These are phyloP conservation scores for Sinocyclocheilus rhinocerous DNA, from an alignment of 2,113 vertebrate species.

Conservation along the genomic window DNA sequence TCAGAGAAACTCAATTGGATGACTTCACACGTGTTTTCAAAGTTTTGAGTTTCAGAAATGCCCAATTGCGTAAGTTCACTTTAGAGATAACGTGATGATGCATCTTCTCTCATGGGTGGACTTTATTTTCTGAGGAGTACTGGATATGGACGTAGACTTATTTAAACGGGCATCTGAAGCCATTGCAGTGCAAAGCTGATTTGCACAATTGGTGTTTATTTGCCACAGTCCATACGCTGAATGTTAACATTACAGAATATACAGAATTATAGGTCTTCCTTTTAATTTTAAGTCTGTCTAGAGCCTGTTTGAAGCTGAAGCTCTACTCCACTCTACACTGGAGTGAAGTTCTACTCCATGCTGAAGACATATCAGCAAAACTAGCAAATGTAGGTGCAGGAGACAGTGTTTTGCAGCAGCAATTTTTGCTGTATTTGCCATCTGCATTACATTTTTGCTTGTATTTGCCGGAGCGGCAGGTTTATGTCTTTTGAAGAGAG, in stretches of 20 bases:
- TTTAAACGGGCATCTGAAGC: slow-evolving; percentile 19
- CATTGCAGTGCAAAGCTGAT: background rate
- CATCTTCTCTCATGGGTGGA: background rate
- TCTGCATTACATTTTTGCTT: background rate
- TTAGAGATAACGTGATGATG: background rate
- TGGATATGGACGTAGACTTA: background rate
- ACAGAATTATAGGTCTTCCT: background rate
- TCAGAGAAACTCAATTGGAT: background rate
- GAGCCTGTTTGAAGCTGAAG: background rate
- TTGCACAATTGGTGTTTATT: background rate
- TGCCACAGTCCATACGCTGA: background rate
- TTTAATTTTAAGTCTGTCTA: background rate
- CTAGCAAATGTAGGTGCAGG: background rate
- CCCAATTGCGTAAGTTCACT: background rate
- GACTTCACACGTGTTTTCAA: background rate
- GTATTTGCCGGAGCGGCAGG: background rate
- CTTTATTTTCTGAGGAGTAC: background rate
- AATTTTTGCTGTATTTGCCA: slow-evolving; percentile 10
- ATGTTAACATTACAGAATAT: background rate
- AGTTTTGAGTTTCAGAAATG: background rate
- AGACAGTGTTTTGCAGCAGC: background rate
- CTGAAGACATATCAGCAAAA: background rate
- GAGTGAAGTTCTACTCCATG: too few species aligned
- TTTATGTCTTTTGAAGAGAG: background rate
- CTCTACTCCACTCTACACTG: too few species aligned